Conservation (phyloP, 2,113 vertebrate genomes). For the Gopherus evgoodei region DNA sequence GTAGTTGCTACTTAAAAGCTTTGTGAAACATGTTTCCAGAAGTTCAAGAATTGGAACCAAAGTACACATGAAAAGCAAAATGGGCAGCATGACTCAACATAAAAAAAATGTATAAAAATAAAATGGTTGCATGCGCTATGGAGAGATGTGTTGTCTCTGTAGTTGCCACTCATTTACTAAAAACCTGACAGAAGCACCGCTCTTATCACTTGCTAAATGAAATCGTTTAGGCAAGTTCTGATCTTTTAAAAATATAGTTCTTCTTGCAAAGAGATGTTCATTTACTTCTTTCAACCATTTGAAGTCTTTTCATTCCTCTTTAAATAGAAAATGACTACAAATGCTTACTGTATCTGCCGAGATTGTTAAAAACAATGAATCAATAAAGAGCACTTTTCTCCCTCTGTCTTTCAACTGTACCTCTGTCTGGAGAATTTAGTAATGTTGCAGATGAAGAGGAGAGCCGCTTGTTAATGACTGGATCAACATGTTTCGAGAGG, state of each 20-base stretch:
- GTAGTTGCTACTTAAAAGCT: conserved; percentile 53
- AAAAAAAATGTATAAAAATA: conserved; percentile 62
- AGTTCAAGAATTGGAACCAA: conserved; percentile 45
- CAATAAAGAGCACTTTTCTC: conserved; percentile 70
- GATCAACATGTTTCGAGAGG: conserved; percentile 96
- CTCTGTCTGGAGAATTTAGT: conserved; percentile 97
- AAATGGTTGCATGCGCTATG: conserved; percentile 68
- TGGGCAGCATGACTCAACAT: conserved; percentile 38
- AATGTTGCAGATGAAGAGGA: conserved; percentile 97
- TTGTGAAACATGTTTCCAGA: conserved; percentile 47
- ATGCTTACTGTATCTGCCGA: conserved; percentile 71
- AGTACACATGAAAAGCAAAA: conserved; percentile 61
- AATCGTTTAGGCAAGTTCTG: conserved; percentile 66
- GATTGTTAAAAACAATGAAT: conserved; percentile 67
- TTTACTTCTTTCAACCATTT: conserved; percentile 76
- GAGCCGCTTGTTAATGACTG: conserved; percentile 97
- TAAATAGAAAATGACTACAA: conserved; percentile 81
- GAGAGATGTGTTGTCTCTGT: conserved; percentile 67
- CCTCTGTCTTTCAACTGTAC: conserved; percentile 84
- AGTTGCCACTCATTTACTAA: conserved; percentile 79
- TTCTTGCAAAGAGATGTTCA: conserved; percentile 74
- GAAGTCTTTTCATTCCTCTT: conserved; percentile 77
- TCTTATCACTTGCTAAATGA: conserved; percentile 68
- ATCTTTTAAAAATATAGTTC: conserved; percentile 46
- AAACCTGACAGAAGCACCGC: conserved; percentile 80